Conservation (phyloP, 2,888 invertebrate species). For the Hemistola chrysoprasaria region DNA sequence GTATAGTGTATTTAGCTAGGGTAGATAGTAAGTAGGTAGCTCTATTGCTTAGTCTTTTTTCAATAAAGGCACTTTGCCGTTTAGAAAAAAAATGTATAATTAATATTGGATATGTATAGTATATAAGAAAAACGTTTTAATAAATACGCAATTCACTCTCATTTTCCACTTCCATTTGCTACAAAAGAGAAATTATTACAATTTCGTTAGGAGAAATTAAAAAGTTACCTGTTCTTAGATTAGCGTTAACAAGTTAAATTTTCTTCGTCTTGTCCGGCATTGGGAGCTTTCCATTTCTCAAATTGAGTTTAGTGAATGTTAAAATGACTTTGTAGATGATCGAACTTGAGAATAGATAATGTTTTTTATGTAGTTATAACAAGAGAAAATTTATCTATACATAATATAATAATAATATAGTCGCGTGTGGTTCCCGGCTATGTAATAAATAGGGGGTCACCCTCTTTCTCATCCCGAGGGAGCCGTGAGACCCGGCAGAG, state of each 20-base stretch:
- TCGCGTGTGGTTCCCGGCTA: too few species aligned
- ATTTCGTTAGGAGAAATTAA: slow-evolving; percentile 69
- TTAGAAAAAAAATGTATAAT: too few species aligned
- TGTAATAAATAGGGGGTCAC: too few species aligned
- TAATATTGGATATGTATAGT: slow-evolving; percentile 3
- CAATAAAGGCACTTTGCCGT: too few species aligned
- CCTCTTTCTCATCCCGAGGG: too few species aligned
- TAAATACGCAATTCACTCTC: slow-evolving; percentile 26
- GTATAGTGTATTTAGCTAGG: too few species aligned
- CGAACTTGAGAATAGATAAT: slow-evolving; percentile 27
- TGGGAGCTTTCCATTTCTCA: slow-evolving; percentile 48
- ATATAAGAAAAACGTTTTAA: slow-evolving; percentile 9
- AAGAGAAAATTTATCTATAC: too few species aligned
- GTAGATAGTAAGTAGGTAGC: too few species aligned
- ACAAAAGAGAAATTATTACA: slow-evolving; percentile 71
- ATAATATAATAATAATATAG: too few species aligned
- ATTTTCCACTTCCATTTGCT: slow-evolving; percentile 56
- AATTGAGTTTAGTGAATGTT: slow-evolving; percentile 51
- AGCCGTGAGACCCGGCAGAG: too few species aligned
- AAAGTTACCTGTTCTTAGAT: slow-evolving; percentile 72
- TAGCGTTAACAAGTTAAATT: slow-evolving; percentile 70
- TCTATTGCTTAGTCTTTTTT: too few species aligned
- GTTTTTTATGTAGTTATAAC: too few species aligned
- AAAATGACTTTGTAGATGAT: slow-evolving; percentile 42
- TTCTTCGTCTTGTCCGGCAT: slow-evolving; percentile 55